Evolutionary conservation across 1,140 invertebrate species (phyloP).

Genomic region (Drosophila prosaltans): DNA sequence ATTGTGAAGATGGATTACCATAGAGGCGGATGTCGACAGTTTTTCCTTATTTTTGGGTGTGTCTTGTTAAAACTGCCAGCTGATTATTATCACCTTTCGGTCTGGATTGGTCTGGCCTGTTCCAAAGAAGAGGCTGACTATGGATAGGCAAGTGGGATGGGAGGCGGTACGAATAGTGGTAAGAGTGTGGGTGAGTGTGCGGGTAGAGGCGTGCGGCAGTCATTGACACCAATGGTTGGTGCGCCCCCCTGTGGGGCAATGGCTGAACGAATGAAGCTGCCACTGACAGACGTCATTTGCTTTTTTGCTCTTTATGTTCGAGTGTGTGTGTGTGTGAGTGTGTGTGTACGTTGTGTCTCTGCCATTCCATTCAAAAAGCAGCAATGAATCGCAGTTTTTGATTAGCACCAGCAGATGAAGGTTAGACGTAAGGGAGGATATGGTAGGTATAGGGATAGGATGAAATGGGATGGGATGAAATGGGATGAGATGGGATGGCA

Average conservation of each 20-base stretch:
- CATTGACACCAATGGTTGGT: constrained; percentile 65
- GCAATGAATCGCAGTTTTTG: constrained; percentile 76
- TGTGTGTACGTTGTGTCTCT: constrained; percentile 14
- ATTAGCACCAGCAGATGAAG: constrained; percentile 62
- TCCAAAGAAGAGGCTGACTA: neutral
- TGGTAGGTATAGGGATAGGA: neutral
- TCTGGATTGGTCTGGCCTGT: constrained; percentile 24
- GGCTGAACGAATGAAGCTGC: constrained; percentile 31
- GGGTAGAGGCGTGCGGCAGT: constrained; percentile 26
- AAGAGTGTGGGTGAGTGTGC: neutral
- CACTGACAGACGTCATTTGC: constrained; percentile 54
- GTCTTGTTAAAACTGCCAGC: constrained; percentile 76
- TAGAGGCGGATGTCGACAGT: constrained; percentile 54
- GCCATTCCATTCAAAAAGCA: constrained; percentile 26
- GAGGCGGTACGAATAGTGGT: neutral
- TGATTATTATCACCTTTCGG: constrained; percentile 76
- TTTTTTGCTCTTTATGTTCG: constrained; percentile 30
- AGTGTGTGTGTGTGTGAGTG: constrained; percentile 19
- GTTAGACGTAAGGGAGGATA: neutral
- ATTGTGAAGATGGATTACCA: constrained; percentile 79
- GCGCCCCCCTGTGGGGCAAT: constrained; percentile 19
- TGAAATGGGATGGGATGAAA: neutral
- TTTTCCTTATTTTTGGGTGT: constrained; percentile 53
- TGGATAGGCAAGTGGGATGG: neutral
- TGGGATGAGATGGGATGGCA: constrained; percentile 17